Evolutionary conservation across 2,113 vertebrate species (phyloP).

Genomic region (Erinaceus europaeus): DNA sequence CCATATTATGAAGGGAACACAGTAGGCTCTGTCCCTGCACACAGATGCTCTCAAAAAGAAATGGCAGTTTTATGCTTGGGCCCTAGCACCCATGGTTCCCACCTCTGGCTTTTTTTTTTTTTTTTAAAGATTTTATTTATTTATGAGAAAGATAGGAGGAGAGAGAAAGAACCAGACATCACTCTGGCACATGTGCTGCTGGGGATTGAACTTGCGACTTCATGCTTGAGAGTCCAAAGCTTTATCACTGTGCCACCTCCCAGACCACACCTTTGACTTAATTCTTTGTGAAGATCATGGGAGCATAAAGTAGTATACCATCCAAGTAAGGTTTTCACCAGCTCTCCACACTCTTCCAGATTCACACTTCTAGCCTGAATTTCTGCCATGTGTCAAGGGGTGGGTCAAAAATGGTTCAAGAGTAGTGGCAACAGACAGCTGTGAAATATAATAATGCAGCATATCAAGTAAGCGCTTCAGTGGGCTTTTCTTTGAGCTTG

Average conservation of each 20-base stretch:
- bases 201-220: too few species aligned
- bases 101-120: too few species aligned
- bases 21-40: neutral
- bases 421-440: conserved; percentile 23
- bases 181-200: too few species aligned
- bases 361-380: conserved; percentile 8
- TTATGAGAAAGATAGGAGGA: too few species aligned
- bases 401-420: conserved; percentile 32
- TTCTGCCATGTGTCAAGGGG: neutral
- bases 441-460: neutral
- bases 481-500: neutral
- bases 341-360: neutral
- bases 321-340: neutral
- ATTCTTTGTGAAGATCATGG: neutral
- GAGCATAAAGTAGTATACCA: neutral
- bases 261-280: too few species aligned
- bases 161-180: too few species aligned
- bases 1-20: neutral
- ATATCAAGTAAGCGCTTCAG: neutral
- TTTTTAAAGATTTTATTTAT: too few species aligned
- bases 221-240: too few species aligned
- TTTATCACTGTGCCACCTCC: too few species aligned
- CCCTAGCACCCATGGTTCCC: neutral
- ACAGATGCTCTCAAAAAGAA: neutral
- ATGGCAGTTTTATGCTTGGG: neutral